phyloP scores from a whole-genome alignment of 2,797 vertebrate genomes.

The Acanthopagrus latus region DNA sequence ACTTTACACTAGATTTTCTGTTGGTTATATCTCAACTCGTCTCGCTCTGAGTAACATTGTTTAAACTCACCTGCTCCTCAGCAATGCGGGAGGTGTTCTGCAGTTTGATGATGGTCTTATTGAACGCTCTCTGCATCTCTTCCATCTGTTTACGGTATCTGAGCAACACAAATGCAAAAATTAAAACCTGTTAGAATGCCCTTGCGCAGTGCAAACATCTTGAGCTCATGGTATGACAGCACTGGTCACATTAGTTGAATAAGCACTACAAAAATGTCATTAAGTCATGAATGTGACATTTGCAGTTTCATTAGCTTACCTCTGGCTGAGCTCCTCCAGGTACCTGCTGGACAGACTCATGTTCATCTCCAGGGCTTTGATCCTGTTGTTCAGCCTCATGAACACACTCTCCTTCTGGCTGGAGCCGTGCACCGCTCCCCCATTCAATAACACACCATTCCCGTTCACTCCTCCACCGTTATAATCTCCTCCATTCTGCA shows the following conservation, averaged over 20 bases:
- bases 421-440: constrained; percentile 92
- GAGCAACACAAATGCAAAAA: constrained; percentile 28
- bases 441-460: constrained; percentile 68
- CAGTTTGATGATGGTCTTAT: constrained; percentile 98
- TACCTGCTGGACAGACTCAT: constrained; percentile 99
- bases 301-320: constrained; percentile 74
- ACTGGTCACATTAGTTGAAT: background rate
- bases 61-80: constrained; percentile 92
- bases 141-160: constrained; percentile 99
- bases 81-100: constrained; percentile 98
- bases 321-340: constrained; percentile 98
- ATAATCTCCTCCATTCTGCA: constrained; percentile 93
- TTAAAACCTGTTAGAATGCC: background rate
- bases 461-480: constrained; percentile 82
- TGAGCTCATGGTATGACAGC: background rate
- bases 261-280: background rate
- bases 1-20: background rate
- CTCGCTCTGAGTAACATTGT: background rate
- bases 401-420: constrained; percentile 99
- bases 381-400: constrained; percentile 99
- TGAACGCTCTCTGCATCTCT: constrained; percentile 99
- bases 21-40: background rate
- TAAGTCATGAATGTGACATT: too few relatives aligned
- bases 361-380: constrained; percentile 99
- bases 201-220: background rate